Evolutionary conservation across 1,140 invertebrate genomes (phyloP), one percentile per base, ranked within the genome.

Genomic region (Pararge aegeria): DNA sequence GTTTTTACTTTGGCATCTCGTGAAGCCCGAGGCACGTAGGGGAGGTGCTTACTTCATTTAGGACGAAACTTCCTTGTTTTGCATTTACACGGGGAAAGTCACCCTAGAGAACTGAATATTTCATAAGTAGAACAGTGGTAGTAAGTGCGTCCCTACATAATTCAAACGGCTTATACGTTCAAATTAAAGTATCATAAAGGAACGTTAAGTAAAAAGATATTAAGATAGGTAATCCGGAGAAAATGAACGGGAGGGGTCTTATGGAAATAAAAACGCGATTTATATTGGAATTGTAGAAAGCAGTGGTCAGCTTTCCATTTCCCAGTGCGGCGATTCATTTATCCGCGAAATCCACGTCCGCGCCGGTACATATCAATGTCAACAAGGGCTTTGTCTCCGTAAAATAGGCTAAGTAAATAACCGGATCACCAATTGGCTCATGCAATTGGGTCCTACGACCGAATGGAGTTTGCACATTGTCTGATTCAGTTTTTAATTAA

Each of bases 41-140:
- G 68, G 72, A 61, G 65, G 54, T 61, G 69, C 64, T 73, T 73
- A 61, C 79, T 77, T 85, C 78, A 86, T 87, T 84, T 86, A 78
- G 73, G 73, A 76, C 72, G 71, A 80, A 85, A 83, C 67, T 83
- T 86, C 71, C 75, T 80, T 82, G 81, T 83, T 87, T 86, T 84
- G 80, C 79, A 87, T 85, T 87, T 72, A 80, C 68, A 65, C 65
- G 66, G 69, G 72, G 73, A 75, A 79, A 78, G 75, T 78, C 77
- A 69, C 82, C 82, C 83, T 59, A 54, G 75, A 82, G 82, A 83
- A 75, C 76, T 84, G 74, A 83, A 87, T 84, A 83, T 84, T 84
- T 84, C 69, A 87, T 63, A 70, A 76, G 80, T 73, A 67, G 66
- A 71, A 70, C 66, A 82, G 80, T 66, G 78, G 54, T 56, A 61